Percentiles rank a stretch among this genome's conserved stretches.
Evolutionary conservation across 2,113 vertebrate species (phyloP).

Genomic region (Leucosticte australis): DNA sequence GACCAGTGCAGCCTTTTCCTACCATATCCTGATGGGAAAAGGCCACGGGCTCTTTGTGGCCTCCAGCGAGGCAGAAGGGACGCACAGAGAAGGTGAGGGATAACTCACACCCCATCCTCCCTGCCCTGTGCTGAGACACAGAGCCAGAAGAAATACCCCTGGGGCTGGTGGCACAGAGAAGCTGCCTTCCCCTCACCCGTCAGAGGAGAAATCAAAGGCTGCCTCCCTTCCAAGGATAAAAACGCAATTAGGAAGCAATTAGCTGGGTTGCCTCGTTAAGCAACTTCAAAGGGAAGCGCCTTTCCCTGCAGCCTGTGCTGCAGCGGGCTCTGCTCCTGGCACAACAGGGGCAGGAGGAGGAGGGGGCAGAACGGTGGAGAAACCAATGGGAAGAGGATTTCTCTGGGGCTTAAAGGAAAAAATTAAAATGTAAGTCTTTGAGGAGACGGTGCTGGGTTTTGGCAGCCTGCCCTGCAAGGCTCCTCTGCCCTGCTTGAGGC

Average conservation of each 20-base stretch:
- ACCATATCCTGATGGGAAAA: background rate
- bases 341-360: slow-evolving; percentile 18
- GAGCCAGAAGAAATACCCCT: background rate
- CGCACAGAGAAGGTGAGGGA: background rate
- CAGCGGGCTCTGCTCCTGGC: slow-evolving; percentile 42
- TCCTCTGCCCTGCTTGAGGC: background rate
- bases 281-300: slow-evolving; percentile 63
- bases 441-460: background rate
- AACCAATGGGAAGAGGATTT: background rate
- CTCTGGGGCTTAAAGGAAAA: background rate
- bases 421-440: background rate
- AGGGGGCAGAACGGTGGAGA: background rate
- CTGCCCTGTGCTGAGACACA: accelerated
- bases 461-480: background rate
- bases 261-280: slow-evolving; percentile 66
- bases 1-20: background rate
- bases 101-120: background rate
- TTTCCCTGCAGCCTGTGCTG: slow-evolving; percentile 11
- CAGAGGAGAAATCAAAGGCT: slow-evolving; percentile 64
- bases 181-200: slow-evolving; percentile 15
- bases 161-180: background rate
- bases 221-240: slow-evolving; percentile 57
- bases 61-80: background rate
- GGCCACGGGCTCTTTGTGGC: background rate
- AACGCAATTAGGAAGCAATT: slow-evolving; percentile 72